These are phyloP conservation scores for Pachypeltis micranthus DNA, from an alignment of 1,140 invertebrate genomes.

Conservation along the genomic window DNA sequence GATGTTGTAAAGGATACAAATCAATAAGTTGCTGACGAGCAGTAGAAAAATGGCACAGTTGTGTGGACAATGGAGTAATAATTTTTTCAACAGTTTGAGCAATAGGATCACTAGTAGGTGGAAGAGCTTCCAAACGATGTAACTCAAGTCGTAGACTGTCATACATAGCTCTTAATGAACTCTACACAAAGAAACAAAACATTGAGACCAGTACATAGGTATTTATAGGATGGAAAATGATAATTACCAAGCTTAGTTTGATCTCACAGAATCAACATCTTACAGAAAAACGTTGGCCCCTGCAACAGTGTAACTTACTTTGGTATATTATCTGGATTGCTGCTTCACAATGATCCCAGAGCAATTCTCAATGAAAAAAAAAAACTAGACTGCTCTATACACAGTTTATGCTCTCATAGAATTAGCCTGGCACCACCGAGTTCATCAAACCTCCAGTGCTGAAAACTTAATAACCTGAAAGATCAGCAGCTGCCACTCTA, in stretches of 20 bases:
- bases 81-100: not conserved
- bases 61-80: not conserved
- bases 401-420: too few species aligned
- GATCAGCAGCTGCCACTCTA: too few species aligned
- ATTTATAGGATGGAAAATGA: too few species aligned
- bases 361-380: too few species aligned
- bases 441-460: too few species aligned
- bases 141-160: not conserved
- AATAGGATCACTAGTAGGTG: not conserved
- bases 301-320: too few species aligned
- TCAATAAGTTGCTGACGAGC: slow-evolving; percentile 48
- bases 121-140: not conserved
- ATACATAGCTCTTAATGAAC: slow-evolving; percentile 11
- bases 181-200: slow-evolving; percentile 7
- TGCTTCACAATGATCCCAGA: too few species aligned
- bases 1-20: slow-evolving; percentile 45
- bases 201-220: too few species aligned
- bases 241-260: not conserved
- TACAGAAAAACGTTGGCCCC: not conserved
- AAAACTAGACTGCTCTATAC: too few species aligned
- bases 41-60: slow-evolving; percentile 40
- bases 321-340: too few species aligned
- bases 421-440: too few species aligned
- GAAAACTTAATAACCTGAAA: too few species aligned
- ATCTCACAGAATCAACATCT: not conserved